Evolutionary conservation across 2,113 vertebrate species (phyloP).

Genomic region (Heliornis fulica): DNA sequence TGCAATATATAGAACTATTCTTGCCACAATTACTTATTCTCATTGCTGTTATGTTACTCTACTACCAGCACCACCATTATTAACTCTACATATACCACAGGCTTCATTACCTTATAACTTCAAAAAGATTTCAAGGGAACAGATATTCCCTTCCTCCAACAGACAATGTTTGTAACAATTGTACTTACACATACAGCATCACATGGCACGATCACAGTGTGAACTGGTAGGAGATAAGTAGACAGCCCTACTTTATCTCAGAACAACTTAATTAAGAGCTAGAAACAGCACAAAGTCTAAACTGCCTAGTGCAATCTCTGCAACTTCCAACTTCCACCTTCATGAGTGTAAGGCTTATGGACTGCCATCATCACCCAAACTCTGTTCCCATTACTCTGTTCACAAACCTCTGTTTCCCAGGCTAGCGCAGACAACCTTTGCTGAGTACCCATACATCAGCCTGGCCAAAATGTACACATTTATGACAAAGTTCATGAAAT

Average conservation of each 20-base stretch:
- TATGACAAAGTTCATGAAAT: background rate
- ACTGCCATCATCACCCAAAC: background rate
- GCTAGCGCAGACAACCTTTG: background rate
- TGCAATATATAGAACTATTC: background rate
- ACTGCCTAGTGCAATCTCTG: background rate
- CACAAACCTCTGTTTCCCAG: no score
- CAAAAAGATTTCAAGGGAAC: background rate
- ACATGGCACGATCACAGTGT: background rate
- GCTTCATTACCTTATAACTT: background rate
- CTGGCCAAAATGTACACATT: background rate
- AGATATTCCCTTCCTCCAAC: background rate
- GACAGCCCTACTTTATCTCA: background rate
- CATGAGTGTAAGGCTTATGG: background rate
- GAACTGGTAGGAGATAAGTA: background rate
- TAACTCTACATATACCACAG: background rate
- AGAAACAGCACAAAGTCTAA: background rate
- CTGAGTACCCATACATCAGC: background rate
- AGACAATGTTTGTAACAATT: background rate
- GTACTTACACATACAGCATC: background rate
- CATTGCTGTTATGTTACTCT: background rate
- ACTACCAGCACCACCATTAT: background rate
- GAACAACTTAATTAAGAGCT: background rate
- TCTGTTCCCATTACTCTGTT: background rate
- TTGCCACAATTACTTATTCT: background rate
- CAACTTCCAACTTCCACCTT: background rate